phyloP scores from a whole-genome alignment of 2,888 invertebrate genomes.

The Lasius platythorax region DNA sequence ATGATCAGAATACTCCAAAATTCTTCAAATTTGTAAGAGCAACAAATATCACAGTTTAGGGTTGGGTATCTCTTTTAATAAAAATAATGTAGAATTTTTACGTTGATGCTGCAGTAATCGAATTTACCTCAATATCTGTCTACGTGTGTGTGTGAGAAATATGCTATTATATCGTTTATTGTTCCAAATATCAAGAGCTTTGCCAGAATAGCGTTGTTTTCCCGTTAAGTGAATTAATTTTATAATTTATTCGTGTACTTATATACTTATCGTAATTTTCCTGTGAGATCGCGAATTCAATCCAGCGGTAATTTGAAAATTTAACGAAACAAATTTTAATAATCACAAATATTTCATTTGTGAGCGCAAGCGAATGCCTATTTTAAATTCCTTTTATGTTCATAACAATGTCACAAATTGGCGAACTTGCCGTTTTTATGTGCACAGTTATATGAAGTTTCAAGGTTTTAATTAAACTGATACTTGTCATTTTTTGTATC shows the following conservation, averaged over 20 bases:
- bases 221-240: background rate
- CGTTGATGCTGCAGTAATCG: background rate
- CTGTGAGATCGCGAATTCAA: background rate
- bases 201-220: background rate
- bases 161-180: background rate
- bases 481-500: background rate
- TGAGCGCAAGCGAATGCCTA: background rate
- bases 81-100: background rate
- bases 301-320: background rate
- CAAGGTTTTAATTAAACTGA: background rate
- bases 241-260: too few species aligned
- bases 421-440: background rate
- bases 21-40: background rate
- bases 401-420: constrained; percentile 3
- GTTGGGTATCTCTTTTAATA: background rate
- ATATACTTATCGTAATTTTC: too few species aligned
- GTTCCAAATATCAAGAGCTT: background rate
- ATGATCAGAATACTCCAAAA: too few species aligned
- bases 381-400: background rate
- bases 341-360: background rate
- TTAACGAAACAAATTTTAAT: background rate
- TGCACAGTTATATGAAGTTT: constrained; percentile 10
- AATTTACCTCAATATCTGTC: background rate
- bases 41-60: background rate
- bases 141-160: background rate